Conservation (phyloP, 2,797 vertebrate genomes). For the Halcyon smyrnensis region DNA sequence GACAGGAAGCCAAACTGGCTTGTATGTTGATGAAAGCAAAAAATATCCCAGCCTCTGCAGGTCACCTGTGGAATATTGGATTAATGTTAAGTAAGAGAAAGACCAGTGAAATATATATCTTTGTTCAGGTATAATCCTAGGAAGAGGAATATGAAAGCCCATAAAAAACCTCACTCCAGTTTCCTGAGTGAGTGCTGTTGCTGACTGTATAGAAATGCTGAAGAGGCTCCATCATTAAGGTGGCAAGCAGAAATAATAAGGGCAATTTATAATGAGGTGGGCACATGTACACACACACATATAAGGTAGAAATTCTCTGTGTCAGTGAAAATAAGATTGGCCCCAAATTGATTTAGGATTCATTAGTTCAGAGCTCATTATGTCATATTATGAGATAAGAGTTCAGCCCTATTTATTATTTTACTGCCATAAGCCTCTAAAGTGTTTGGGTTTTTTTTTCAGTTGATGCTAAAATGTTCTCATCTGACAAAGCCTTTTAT, state of each 20-base stretch:
- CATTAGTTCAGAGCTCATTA: constrained; percentile 16
- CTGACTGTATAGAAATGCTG: constrained; percentile 5
- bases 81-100: background rate
- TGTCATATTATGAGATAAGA: background rate
- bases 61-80: background rate
- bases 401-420: background rate
- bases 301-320: background rate
- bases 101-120: background rate
- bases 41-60: background rate
- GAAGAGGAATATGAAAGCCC: background rate
- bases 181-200: background rate
- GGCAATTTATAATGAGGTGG: background rate
- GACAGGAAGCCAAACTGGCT: background rate
- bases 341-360: background rate
- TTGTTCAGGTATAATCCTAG: background rate
- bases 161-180: background rate
- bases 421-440: background rate
- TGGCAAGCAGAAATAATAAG: background rate
- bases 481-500: background rate
- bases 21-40: background rate
- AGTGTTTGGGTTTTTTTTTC: background rate
- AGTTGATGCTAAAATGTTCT: background rate
- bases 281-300: background rate
- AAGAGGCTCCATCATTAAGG: background rate
- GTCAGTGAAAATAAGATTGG: background rate